Percentiles rank a stretch among this genome's conserved stretches.
Evolutionary conservation across 2,888 invertebrate species (phyloP).

Genomic region (Thymelicus acteon): DNA sequence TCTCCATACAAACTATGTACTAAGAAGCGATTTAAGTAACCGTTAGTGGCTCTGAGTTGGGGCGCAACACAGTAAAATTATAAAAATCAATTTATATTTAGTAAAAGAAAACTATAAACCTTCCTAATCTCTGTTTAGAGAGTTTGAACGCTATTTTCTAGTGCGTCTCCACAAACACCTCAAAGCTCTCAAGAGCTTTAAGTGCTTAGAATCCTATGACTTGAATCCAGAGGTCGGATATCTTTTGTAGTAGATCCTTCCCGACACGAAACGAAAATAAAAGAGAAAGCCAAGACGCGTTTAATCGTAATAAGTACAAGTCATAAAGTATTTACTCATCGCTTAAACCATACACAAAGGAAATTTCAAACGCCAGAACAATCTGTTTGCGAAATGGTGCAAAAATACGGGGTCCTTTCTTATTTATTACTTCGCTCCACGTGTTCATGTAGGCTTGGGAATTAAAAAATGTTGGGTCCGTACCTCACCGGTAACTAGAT

Average conservation of each 20-base stretch:
- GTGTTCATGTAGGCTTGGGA: background rate
- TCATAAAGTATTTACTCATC: background rate
- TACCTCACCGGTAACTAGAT: background rate
- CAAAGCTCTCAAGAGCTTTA: no score
- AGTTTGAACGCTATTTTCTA: no score
- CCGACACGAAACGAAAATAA: background rate
- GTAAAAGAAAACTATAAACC: no score
- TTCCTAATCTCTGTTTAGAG: no score
- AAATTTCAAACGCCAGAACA: background rate
- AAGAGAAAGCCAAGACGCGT: background rate
- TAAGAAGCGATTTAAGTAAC: no score
- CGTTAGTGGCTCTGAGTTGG: no score
- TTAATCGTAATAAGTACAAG: background rate
- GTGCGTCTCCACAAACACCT: no score
- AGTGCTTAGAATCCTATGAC: no score
- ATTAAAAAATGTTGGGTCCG: background rate
- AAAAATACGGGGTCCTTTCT: background rate
- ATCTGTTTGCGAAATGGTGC: constrained; percentile 3
- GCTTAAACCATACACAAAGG: background rate
- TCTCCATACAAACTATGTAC: no score
- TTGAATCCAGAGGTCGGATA: background rate
- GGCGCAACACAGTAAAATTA: no score
- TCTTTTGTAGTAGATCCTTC: background rate
- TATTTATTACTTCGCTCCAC: constrained; percentile 2
- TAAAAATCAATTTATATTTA: no score